Evolutionary conservation across 2,797 vertebrate species (phyloP).

Genomic region (Acanthurus tractus): DNA sequence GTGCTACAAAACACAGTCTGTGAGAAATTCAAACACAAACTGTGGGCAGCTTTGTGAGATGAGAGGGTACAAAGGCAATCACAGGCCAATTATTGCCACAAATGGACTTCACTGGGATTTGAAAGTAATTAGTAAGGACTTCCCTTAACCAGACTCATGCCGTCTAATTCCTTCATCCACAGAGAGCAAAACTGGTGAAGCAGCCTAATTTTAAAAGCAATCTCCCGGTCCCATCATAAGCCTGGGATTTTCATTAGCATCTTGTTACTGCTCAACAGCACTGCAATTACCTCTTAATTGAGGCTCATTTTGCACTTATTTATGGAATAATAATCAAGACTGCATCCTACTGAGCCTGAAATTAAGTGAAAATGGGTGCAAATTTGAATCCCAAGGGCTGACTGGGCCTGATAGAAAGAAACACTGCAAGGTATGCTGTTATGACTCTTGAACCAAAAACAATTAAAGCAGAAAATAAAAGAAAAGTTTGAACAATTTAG

Average conservation of each 20-base stretch:
- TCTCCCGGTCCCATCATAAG: conserved; percentile 54
- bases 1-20: neutral
- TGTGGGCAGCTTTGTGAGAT: conserved; percentile 34
- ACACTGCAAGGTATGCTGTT: neutral
- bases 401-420: neutral
- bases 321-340: conserved; percentile 58
- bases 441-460: neutral
- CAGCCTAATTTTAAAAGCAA: conserved; percentile 64
- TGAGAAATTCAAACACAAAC: conserved; percentile 12
- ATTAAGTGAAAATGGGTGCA: conserved; percentile 14
- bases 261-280: conserved; percentile 67
- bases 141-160: conserved; percentile 26
- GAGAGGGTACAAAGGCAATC: conserved; percentile 43
- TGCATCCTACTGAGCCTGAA: conserved; percentile 31
- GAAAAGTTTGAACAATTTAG: too few species aligned
- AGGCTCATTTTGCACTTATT: conserved; percentile 67
- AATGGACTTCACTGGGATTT: conserved; percentile 57
- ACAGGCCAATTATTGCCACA: conserved; percentile 48
- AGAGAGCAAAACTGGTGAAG: conserved; percentile 39
- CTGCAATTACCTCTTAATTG: conserved; percentile 70
- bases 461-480: neutral
- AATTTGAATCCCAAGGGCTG: neutral
- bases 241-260: conserved; percentile 69
- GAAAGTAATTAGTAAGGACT: conserved; percentile 63
- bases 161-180: conserved; percentile 40